These are phyloP conservation scores for Sebastes variabilis DNA, from an alignment of 2,797 vertebrate species.

Conservation along the genomic window DNA sequence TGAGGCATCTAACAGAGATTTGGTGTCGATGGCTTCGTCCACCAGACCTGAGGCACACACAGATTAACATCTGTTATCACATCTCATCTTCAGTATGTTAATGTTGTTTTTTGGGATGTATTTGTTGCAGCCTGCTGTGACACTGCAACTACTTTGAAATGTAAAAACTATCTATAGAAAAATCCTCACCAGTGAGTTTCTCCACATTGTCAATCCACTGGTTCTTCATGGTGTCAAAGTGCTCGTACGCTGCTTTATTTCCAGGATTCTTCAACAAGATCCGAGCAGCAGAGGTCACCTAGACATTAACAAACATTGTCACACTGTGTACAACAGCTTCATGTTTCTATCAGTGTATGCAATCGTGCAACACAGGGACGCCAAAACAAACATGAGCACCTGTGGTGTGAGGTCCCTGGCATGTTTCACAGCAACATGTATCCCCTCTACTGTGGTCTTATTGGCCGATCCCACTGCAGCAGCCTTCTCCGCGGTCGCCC, in stretches of 20 bases:
- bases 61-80: background rate
- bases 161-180: background rate
- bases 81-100: background rate
- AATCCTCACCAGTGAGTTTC: constrained; percentile 91
- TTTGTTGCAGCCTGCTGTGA: background rate
- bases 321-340: background rate
- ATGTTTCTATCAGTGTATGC: background rate
- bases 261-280: constrained; percentile 97
- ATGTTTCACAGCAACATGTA: constrained; percentile 94
- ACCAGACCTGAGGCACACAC: constrained; percentile 86
- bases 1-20: constrained; percentile 94
- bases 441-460: constrained; percentile 94
- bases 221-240: constrained; percentile 99
- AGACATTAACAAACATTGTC: constrained; percentile 16
- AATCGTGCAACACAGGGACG: background rate
- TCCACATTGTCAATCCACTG: constrained; percentile 99
- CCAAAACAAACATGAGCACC: constrained; percentile 75
- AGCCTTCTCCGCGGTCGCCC: constrained; percentile 96
- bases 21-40: constrained; percentile 98
- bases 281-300: constrained; percentile 96
- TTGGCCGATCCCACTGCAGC: constrained; percentile 98
- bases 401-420: constrained; percentile 96
- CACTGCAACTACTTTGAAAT: background rate
- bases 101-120: background rate
- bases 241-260: constrained; percentile 96